A percentile compares a stretch with the other conserved stretches of the same genome.
These are phyloP conservation scores for Acipenser oxyrinchus DNA, from an alignment of 2,797 vertebrate genomes.

Conservation along the genomic window DNA sequence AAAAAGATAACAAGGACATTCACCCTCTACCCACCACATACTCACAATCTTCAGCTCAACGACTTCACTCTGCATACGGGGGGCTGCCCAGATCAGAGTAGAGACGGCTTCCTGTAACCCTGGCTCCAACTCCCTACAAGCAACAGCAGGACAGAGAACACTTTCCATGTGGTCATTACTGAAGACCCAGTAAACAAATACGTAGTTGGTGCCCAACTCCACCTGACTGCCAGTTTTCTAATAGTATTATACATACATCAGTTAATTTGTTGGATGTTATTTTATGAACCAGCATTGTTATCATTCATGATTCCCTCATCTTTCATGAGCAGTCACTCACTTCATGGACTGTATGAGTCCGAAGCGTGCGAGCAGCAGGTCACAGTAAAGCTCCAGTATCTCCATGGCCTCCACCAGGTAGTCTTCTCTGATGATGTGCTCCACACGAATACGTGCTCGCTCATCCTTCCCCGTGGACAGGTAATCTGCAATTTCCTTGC, in stretches of 20 bases:
- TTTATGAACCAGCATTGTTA: no score
- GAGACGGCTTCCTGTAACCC: slow-evolving; percentile 92
- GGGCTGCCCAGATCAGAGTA: slow-evolving; percentile 93
- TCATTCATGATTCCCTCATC: no score
- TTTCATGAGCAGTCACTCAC: slow-evolving; percentile 52
- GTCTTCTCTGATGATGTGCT: slow-evolving; percentile 97
- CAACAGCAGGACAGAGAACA: not conserved
- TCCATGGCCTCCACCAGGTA: slow-evolving; percentile 99
- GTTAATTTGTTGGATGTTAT: no score
- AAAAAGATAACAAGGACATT: no score
- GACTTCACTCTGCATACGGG: slow-evolving; percentile 87
- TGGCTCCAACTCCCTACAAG: slow-evolving; percentile 82
- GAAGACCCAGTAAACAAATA: no score
- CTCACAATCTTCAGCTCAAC: slow-evolving; percentile 85
- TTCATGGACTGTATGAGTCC: slow-evolving; percentile 97
- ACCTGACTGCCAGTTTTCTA: no score
- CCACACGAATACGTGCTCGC: slow-evolving; percentile 90
- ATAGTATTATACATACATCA: no score
- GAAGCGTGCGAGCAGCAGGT: slow-evolving; percentile 84
- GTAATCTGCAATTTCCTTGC: slow-evolving; percentile 97
- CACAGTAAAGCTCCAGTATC: slow-evolving; percentile 94
- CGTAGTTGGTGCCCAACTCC: no score
- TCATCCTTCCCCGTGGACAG: slow-evolving; percentile 90
- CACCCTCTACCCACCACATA: slow-evolving; percentile 21
- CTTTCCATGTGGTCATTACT: no score